Base-by-base conservation (phyloP, 2,888 invertebrate genomes). In the Aethes cnicana region DNA sequence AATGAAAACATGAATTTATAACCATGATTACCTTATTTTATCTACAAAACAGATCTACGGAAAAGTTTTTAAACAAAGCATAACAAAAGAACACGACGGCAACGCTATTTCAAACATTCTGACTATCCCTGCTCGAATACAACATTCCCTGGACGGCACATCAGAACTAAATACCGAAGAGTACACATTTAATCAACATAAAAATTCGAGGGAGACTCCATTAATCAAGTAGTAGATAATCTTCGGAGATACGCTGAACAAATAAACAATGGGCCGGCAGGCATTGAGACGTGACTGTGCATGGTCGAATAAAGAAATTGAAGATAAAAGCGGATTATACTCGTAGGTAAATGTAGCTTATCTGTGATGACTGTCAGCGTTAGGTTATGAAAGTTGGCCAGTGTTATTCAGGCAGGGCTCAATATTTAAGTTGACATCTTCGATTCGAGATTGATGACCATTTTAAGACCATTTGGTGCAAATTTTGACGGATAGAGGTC, bases 191-290 rank as follows among this genome's bases (percentile, higher is more conserved):
- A 46, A 52, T 52, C 52, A 44, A 52, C 37, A 44, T 32, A 14
- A 46, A 14, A 37, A 32, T 39, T 39, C 52, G n/a, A 46, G 9
- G 52, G 23, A 42, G 28, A 37, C 20, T 17, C 33, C 32, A 52
- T 52, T 52, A 44, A 52, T 52, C 44, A 46, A 52, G 32, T 26
- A 43, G 9, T 32, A 52, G 52, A 52, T 52, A 14, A 46, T 52
- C 52, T 32, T 52, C 11, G 7, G 37, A 52, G 52, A 52, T 52
- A 52, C 9, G 11, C 4, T 12, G 44, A 46, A 26, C 52, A 52
- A 52, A 52, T 33, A 52, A 52, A 52, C 52, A 52, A 52, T 52
- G 39, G 52, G 32, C 37, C 39, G 18, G 21, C 12, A 12, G 21
- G 37, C 46, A 52, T 52, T 46, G 52, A 46, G 52, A 52, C 44